Base-by-base conservation (phyloP, 1,140 invertebrate genomes). In the Drosophila truncata region DNA sequence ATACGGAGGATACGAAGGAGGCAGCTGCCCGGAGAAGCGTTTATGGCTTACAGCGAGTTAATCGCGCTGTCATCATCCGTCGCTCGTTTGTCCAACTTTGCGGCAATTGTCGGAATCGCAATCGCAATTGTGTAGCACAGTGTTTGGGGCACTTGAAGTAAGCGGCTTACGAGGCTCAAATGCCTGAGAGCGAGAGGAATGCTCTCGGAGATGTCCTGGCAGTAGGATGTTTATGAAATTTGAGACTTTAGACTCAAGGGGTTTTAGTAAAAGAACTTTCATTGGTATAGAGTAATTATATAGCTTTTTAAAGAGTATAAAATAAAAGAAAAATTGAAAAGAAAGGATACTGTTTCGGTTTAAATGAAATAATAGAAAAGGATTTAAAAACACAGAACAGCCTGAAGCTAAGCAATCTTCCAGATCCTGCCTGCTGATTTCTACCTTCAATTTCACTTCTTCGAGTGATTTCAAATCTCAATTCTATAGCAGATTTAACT, bases 31-130 rank as follows among this genome's bases (percentile, higher is more conserved):
- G 62, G 62, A 69, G 82, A 67, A 90, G 63, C 82, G 85, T 90
- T 90, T 90, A 90, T 82, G 85, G 85, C 85, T 87, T 87, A 87
- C 77, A 87, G 81, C 85, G 64, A 90, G 81, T 90, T 90, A 90
- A 90, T 90, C 85, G 85, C 85, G 60, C 85, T 85, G 85, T 90
- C 85, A 90, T 90, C 80, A 70, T 70, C 66, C 66, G 76, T 80
- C 72, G 50, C 49, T 65, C 61, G 44, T 66, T 57, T 76, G 60
- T 75, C 64, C 73, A 64, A 76, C 83, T 79, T 75, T 47, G 50
- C 49, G 55, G 73, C 67, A 80, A 78, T 74, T 70, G 66, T 70
- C 66, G 66, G 63, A 67, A 31, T 67, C 47, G 66, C 66, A 67
- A 37, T 67, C 65, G 66, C 63, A 66, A 29, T 67, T 63, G 58